Percentiles rank a stretch among this genome's conserved stretches.
These are phyloP conservation scores for Actinemys pallida DNA, from an alignment of 2,113 vertebrate species.

Conservation along the genomic window DNA sequence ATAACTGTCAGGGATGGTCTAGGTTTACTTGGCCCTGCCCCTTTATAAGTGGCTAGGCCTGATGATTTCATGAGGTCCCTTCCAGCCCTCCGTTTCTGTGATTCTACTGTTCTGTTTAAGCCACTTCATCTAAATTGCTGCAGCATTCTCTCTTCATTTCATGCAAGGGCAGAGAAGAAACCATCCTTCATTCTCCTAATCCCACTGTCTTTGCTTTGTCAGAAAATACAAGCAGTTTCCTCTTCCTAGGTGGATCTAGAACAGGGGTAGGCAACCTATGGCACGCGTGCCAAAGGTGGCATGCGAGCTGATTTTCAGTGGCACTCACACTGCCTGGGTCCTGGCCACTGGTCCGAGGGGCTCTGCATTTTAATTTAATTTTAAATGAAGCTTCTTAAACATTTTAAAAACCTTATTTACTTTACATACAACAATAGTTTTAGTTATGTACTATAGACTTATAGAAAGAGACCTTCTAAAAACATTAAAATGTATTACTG, in stretches of 20 bases:
- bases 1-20: background rate
- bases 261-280: too few relatives aligned
- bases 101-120: background rate
- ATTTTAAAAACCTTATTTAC: too few relatives aligned
- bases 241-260: background rate
- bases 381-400: too few relatives aligned
- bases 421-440: too few relatives aligned
- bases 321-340: too few relatives aligned
- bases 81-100: background rate
- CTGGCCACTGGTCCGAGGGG: too few relatives aligned
- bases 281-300: too few relatives aligned
- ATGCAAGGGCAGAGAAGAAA: background rate
- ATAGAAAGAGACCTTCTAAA: too few relatives aligned
- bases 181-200: background rate
- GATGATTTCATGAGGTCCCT: background rate
- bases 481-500: too few relatives aligned
- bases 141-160: background rate
- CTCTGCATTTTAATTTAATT: too few relatives aligned
- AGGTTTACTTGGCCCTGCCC: background rate
- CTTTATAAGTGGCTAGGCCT: background rate
- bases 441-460: too few relatives aligned
- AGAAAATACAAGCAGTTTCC: background rate
- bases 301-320: too few relatives aligned
- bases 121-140: background rate
- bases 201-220: background rate